Evolutionary conservation across 2,888 invertebrate genomes (phyloP), one percentile per base, ranked within the genome.

Genomic region (Ochropacha duplaris): DNA sequence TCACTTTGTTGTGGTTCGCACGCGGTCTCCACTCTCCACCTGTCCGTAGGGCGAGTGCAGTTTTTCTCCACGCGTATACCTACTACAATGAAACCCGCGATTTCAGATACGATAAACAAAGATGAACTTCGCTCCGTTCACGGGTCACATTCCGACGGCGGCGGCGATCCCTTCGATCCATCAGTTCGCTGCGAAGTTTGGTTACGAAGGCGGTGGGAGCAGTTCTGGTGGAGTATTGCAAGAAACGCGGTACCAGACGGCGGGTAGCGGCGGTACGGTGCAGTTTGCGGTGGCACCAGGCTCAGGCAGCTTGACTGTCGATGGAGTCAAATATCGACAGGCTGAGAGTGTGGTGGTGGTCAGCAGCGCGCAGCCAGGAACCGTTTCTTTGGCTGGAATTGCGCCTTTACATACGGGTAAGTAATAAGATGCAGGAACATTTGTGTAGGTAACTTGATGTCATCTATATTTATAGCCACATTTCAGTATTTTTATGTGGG

Each of bases 51-150:
- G 61, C 69, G 62, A 64, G 68, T 76, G 80, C 77, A 74, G 68
- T 60, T 66, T 60, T 65, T 60, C 54, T 60, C 64, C 61, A 62
- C 50, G 69, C 57, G 59, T 66, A 60, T 58, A 64, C 68, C 66
- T 68, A 66, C 66, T 72, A 72, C 67, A 59, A 81, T 79, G 80
- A 71, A 57, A 69, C 61, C 58, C 71, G 71, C 71, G 62, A 55
- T 83, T 82, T 66, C 81, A 83, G 82, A 71, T 72, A 57, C 59
- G 60, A 58, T 79, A 74, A 71, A 57, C 61, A 61, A 71, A 64
- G 79, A 97, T 97, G 97, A 97, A 97, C 93, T 97, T 97, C 92
- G 95, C 97, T 78, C 96, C 97, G 69, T 97, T 97, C 86, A 96
- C 96, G 75, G 95, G 96, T 75, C 97, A 95, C 88, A 96, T 96